Base-by-base conservation (phyloP, 2,888 invertebrate genomes). In the Andrena marginata region DNA sequence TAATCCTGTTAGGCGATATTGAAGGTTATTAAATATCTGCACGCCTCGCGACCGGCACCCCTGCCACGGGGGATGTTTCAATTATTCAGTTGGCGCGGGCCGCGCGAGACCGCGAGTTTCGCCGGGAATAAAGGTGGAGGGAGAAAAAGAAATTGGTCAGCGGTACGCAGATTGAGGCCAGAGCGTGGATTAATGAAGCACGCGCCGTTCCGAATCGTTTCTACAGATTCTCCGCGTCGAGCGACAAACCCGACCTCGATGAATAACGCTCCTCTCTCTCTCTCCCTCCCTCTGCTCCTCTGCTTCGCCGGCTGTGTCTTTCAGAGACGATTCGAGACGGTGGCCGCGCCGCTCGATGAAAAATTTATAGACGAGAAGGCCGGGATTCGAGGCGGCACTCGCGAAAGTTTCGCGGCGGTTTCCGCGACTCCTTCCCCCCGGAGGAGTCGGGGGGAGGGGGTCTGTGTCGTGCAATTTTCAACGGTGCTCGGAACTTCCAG, bases 1-100 rank as follows among this genome's bases (percentile, higher is more conserved):
- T 91, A 91, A 93, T 93, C 92, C 91, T 86, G 89, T 93, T 93
- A 93, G 89, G 78, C 84, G 90, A 91, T 85, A 93, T 92, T 88
- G 90, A 92, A 92, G 90, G 88, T 92, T 93, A 92, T 93, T 93
- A 93, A 93, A 92, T 92, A 92, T 92, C 89, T 88, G 80, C 65
- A 59, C 77, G 71, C 20, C 26, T 20, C 13, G n/a, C 70, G 65
- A 26, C 60, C 56, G 68, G 26, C 69, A 67, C 33, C 51, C 68
- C 72, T 49, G n/a, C 31, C 62, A 13, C 42, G 23, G 56, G 60
- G 62, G 60, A 84, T 68, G 85, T 86, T 85, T 90, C 86, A 87
- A 88, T 90, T 87, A 88, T 87, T 86, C 84, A 35, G 10, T 72
- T 60, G 62, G 63, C 80, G 62, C 76, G 76, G 42, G 62, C n/a